Evolutionary conservation across 2,113 vertebrate species (phyloP), one percentile per base, ranked within the genome.

Genomic region (Neodon shergylaensis): DNA sequence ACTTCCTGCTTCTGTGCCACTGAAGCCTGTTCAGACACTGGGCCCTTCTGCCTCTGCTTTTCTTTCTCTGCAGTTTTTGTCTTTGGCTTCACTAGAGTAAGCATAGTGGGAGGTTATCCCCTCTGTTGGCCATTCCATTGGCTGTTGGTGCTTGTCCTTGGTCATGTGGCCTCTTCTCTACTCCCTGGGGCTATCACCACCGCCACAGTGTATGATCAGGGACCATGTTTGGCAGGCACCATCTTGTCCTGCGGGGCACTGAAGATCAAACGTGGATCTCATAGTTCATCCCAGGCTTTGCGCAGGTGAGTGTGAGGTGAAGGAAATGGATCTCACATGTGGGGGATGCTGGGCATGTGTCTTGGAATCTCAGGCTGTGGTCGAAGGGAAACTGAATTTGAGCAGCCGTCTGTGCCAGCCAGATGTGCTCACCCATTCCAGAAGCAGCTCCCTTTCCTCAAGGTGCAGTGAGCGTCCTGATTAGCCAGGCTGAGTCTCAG

Each of bases 341-440:
- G 24, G 54, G 74, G 74, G 26, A 19, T 47, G 22, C 24, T 61
- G 16, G 33, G n/a, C 8, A 22, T 22, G 61, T 36, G n/a, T 74
- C 68, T 86, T 36, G 82, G 47, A 78, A 86, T 89, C 88, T 94
- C 31, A 73, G 36, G 73, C 49, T 52, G 31, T 65, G 16, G 47
- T 78, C 83, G 44, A 90, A 96, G 79, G 90, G 77, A 94, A 94
- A 91, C n/a, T 81, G 47, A 70, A 17, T 61, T 72, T 92, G 72
- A 65, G n/a, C 21, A 72, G 61, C 65, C 5, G 7, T 49, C 70
- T 28, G 13, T 28, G 36, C 19, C 58, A 47, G 76, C 19, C 58
- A 47, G 76, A 58, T 88, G 42, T 16, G 17, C 92, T 82, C 17
- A 42, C 21, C 26, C 52, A 44, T 81, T 90, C 61, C 7, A 77